phyloP scores from a whole-genome alignment of 2,797 vertebrate species.

The Tolypeutes matacus region DNA sequence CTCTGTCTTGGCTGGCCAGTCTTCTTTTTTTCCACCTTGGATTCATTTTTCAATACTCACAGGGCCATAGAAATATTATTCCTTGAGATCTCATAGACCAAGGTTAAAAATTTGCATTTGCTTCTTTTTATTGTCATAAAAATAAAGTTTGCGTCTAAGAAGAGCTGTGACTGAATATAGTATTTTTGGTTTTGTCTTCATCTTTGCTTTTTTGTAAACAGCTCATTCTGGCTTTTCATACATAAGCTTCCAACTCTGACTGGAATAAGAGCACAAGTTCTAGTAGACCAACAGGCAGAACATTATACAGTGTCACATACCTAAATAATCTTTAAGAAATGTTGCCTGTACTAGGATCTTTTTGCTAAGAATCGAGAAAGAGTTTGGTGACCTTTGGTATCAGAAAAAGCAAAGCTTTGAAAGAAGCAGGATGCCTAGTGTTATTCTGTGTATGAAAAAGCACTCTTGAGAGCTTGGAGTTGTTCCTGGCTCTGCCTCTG shows the following conservation, averaged over 20 bases:
- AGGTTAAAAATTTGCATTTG: neutral
- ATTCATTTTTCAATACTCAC: neutral
- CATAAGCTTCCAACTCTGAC: neutral
- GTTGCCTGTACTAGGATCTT: neutral
- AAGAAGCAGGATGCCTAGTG: neutral
- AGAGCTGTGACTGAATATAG: neutral
- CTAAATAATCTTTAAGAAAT: slow-evolving; percentile 2
- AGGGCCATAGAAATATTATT: neutral
- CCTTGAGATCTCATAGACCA: neutral
- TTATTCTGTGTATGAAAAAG: neutral
- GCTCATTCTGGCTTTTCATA: neutral
- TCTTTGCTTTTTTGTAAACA: neutral
- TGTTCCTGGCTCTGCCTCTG: neutral
- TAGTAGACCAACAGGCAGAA: neutral
- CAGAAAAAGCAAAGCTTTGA: neutral
- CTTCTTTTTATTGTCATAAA: neutral
- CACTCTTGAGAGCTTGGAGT: neutral
- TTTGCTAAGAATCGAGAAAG: neutral
- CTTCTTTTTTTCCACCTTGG: neutral
- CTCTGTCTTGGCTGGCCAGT: neutral
- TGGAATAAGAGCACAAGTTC: neutral
- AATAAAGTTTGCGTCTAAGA: neutral
- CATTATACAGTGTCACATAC: neutral
- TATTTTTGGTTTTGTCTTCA: neutral
- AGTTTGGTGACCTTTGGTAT: neutral